These are phyloP conservation scores for Alviniconcha strummeri DNA, from an alignment of 2,888 invertebrate species.

Conservation along the genomic window DNA sequence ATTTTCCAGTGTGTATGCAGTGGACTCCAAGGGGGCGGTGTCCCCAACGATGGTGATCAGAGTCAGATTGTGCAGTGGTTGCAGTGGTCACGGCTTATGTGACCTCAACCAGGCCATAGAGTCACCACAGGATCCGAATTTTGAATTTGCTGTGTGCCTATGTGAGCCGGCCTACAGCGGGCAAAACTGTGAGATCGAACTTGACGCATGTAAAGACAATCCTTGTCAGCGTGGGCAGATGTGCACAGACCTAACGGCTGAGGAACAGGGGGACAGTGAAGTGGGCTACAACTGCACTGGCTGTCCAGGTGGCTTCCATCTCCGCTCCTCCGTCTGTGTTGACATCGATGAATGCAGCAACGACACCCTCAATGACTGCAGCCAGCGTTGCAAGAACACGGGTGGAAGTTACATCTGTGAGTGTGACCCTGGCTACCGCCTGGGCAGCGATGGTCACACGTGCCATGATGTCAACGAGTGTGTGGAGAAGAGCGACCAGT, in stretches of 20 bases:
- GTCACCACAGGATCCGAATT: background rate
- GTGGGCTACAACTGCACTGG: background rate
- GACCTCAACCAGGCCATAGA: background rate
- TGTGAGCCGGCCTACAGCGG: background rate
- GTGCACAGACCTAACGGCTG: background rate
- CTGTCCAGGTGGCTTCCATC: background rate
- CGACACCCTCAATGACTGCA: background rate
- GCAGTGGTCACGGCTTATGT: slow-evolving; percentile 30
- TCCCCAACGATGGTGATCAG: slow-evolving; percentile 23
- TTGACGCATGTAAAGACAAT: background rate
- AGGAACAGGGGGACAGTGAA: background rate
- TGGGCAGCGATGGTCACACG: slow-evolving; percentile 28
- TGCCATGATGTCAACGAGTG: slow-evolving; percentile 38
- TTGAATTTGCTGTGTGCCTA: background rate
- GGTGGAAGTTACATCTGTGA: background rate
- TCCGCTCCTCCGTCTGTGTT: background rate
- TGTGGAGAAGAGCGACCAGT: background rate
- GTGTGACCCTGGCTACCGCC: slow-evolving; percentile 24
- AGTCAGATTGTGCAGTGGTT: slow-evolving; percentile 30
- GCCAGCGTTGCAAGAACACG: background rate
- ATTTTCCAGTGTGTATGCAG: slow-evolving; percentile 16
- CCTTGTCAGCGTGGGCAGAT: background rate
- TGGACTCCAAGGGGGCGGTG: slow-evolving; percentile 14
- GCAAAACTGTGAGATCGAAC: background rate
- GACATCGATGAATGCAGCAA: background rate